These are phyloP conservation scores for Campylorhamphus procurvoides DNA, from an alignment of 2,113 vertebrate species.

Conservation along the genomic window DNA sequence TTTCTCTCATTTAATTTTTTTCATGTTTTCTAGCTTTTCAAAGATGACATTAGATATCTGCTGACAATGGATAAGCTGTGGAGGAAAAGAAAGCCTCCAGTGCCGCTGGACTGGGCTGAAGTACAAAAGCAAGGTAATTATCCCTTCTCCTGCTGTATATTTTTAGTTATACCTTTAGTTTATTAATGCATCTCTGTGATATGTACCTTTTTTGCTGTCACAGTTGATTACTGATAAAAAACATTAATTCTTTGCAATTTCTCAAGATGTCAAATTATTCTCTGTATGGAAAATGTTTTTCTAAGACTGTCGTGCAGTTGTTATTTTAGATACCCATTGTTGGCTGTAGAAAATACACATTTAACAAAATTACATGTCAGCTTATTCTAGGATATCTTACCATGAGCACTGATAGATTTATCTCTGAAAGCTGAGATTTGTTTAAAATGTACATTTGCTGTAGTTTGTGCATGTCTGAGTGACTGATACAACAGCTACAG, in stretches of 20 bases:
- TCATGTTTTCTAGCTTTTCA: constrained; percentile 86
- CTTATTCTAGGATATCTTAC: not conserved
- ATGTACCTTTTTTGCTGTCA: not conserved
- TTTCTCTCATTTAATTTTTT: not conserved
- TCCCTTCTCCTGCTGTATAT: not conserved
- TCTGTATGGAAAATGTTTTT: not conserved
- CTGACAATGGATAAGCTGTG: constrained; percentile 98
- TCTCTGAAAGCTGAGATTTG: not conserved
- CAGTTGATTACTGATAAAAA: not conserved
- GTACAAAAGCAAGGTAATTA: constrained; percentile 84
- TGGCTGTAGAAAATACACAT: not conserved
- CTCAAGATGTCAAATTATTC: not conserved
- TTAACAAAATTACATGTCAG: not conserved
- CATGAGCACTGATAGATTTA: not conserved
- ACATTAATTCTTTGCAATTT: not conserved
- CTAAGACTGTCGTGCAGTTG: not conserved
- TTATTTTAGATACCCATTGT: not conserved
- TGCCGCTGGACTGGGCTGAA: constrained; percentile 91
- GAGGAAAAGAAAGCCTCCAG: constrained; percentile 95
- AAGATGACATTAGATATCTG: constrained; percentile 96
- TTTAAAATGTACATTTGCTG: not conserved
- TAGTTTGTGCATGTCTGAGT: not conserved
- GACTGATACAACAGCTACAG: not conserved
- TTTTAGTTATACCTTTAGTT: not conserved
- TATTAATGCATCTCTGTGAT: not conserved